Evolutionary conservation across 2,888 invertebrate genomes (phyloP).

Genomic region (Augiades crinisus): DNA sequence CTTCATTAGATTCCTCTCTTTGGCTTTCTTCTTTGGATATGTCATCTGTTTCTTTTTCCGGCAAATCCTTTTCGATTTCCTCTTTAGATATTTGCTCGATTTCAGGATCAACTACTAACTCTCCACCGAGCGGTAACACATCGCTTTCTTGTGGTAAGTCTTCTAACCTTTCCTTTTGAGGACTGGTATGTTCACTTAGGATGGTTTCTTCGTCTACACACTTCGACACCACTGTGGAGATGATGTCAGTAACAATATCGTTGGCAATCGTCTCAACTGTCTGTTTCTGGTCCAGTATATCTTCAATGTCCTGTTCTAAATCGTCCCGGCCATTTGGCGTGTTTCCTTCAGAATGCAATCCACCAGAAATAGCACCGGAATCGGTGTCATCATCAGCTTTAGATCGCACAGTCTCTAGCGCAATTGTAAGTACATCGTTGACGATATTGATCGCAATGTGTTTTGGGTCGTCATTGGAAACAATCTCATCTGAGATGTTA

Average conservation of each 20-base stretch:
- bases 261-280: slow-evolving; percentile 58
- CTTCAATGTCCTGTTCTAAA: slow-evolving; percentile 69
- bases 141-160: slow-evolving; percentile 69
- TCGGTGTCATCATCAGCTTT: slow-evolving; percentile 73
- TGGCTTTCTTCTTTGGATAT: slow-evolving; percentile 63
- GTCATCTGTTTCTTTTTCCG: slow-evolving; percentile 43
- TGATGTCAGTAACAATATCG: slow-evolving; percentile 61
- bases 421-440: slow-evolving; percentile 72
- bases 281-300: slow-evolving; percentile 58
- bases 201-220: slow-evolving; percentile 41
- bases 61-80: slow-evolving; percentile 42
- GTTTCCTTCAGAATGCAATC: slow-evolving; percentile 68
- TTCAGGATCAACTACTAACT: slow-evolving; percentile 39
- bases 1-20: slow-evolving; percentile 47
- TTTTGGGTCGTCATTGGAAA: slow-evolving; percentile 58
- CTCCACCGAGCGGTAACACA: slow-evolving; percentile 69
- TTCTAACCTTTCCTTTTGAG: slow-evolving; percentile 56
- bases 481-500: slow-evolving; percentile 48
- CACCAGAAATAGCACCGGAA: slow-evolving; percentile 74
- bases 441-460: slow-evolving; percentile 71
- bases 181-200: slow-evolving; percentile 39
- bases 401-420: slow-evolving; percentile 66
- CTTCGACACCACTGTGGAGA: slow-evolving; percentile 51
- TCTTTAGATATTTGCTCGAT: slow-evolving; percentile 54
- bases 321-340: slow-evolving; percentile 73